Evolutionary conservation across 2,113 vertebrate species (phyloP).

Genomic region (Onychostoma macrolepis): DNA sequence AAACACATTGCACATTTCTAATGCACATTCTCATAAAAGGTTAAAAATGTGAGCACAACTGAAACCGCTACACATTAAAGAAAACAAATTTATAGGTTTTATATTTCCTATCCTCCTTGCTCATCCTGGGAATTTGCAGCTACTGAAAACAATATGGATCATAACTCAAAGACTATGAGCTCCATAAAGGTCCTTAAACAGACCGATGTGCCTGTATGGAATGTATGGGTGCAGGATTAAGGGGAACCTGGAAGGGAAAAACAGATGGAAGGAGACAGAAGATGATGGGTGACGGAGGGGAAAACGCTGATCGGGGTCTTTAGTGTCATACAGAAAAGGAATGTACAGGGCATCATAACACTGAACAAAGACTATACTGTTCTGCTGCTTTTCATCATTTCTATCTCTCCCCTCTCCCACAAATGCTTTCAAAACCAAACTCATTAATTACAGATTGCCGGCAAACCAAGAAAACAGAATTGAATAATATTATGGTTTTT

Average conservation of each 20-base stretch:
- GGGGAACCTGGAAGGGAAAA: slow-evolving; percentile 7
- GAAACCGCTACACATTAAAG: background rate
- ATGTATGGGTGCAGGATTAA: slow-evolving; percentile 26
- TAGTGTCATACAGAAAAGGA: slow-evolving; percentile 4
- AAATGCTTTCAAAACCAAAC: slow-evolving; percentile 7
- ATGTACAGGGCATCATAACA: background rate
- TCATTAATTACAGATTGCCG: slow-evolving; percentile 10
- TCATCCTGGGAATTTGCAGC: slow-evolving; percentile 2
- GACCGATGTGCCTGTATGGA: slow-evolving; percentile 15
- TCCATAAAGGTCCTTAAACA: slow-evolving; percentile 9
- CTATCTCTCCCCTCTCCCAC: background rate
- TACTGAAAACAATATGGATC: slow-evolving; percentile 21
- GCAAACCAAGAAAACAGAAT: slow-evolving; percentile 3
- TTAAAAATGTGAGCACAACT: background rate
- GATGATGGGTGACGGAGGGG: slow-evolving; percentile 40
- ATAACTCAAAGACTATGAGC: slow-evolving; percentile 10
- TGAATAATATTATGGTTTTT: slow-evolving; percentile 19
- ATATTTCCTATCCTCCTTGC: background rate
- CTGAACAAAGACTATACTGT: slow-evolving; percentile 28
- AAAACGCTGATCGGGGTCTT: slow-evolving; percentile 13
- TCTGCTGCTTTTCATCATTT: slow-evolving; percentile 18
- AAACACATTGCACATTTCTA: background rate
- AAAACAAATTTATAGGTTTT: slow-evolving; percentile 15
- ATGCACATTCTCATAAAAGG: background rate
- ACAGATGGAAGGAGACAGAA: background rate